These are phyloP conservation scores for Ganaspis sp. DNA, from an alignment of 1,140 invertebrate species.

Conservation along the genomic window DNA sequence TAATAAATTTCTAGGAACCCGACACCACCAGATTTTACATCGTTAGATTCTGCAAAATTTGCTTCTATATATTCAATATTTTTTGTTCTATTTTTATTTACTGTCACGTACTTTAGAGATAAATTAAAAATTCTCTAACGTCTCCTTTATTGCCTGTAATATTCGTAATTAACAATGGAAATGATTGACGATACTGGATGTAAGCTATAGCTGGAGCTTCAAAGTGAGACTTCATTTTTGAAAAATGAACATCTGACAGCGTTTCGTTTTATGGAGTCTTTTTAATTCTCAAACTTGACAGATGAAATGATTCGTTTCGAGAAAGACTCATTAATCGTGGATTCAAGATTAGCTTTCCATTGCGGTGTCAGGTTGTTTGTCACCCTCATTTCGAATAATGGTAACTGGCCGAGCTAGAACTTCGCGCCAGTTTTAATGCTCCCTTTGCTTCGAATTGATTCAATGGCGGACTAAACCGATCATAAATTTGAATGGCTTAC, in stretches of 20 bases:
- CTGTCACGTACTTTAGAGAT: no score
- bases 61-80: background rate
- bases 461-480: constrained; percentile 58
- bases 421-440: constrained; percentile 42
- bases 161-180: no score
- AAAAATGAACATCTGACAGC: background rate
- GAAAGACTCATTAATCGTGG: constrained; percentile 41
- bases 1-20: background rate
- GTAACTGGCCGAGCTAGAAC: constrained; percentile 15
- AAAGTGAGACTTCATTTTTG: background rate
- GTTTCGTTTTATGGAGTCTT: background rate
- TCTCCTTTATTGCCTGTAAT: background rate
- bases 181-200: no score
- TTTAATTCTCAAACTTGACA: background rate
- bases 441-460: constrained; percentile 52
- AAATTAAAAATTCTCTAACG: no score
- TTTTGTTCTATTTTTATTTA: background rate
- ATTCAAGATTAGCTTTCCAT: constrained; percentile 46
- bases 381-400: constrained; percentile 34
- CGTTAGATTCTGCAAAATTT: background rate
- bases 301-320: background rate
- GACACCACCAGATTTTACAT: background rate
- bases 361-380: constrained; percentile 44
- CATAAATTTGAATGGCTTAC: constrained; percentile 62
- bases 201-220: no score